A percentile compares a stretch with the other conserved stretches of the same genome.
Conservation (phyloP, 2,113 vertebrate species). For the Gorsachius goisagi region DNA sequence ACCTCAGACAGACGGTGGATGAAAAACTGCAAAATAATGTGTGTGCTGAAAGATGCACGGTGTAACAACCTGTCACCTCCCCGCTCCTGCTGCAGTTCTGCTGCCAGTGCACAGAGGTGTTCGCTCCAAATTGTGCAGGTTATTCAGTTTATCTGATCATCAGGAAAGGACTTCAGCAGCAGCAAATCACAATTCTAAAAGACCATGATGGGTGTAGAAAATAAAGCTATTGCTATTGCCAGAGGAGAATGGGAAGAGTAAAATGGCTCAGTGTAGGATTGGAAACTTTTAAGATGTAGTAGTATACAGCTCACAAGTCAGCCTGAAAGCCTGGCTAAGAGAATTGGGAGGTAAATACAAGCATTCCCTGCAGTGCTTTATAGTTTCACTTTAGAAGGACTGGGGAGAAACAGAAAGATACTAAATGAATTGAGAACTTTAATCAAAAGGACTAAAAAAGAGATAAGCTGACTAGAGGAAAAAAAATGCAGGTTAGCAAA, state of each 20-base stretch:
- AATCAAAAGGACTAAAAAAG: constrained; percentile 72
- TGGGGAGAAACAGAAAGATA: constrained; percentile 60
- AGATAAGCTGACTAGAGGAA: constrained; percentile 65
- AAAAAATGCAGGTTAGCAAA: constrained; percentile 67
- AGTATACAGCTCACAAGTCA: constrained; percentile 21
- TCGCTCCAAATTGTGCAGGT: neutral
- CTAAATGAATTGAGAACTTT: constrained; percentile 69
- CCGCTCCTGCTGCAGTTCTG: neutral
- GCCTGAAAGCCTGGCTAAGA: constrained; percentile 34
- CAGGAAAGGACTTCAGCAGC: neutral
- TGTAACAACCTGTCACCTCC: neutral
- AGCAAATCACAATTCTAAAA: neutral
- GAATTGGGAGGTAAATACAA: constrained; percentile 64
- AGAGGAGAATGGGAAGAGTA: neutral
- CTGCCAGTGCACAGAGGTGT: neutral
- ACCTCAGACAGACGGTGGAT: neutral
- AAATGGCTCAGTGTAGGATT: neutral
- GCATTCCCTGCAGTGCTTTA: constrained; percentile 67
- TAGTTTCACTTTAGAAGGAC: constrained; percentile 60
- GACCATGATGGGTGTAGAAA: neutral
- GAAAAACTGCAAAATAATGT: neutral
- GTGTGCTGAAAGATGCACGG: neutral
- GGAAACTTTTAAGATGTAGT: neutral
- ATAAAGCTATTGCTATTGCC: neutral
- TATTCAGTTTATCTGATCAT: neutral